Percentiles rank a stretch among this genome's conserved stretches.
Conservation (phyloP, 2,888 invertebrate genomes). For the Itoplectis maculator region DNA sequence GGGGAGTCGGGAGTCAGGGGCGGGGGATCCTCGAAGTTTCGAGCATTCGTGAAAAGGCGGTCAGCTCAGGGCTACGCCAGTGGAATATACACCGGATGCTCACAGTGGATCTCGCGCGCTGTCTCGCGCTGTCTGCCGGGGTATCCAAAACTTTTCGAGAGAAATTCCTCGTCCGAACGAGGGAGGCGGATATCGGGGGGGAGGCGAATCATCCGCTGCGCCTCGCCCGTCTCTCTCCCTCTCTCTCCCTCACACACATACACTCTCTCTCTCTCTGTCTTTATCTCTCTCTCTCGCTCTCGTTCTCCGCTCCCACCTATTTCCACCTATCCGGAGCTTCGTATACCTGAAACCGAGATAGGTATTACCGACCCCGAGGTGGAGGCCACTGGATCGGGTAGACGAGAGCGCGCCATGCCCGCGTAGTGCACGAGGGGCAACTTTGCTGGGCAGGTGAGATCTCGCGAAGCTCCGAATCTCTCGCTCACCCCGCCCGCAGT, state of each 20-base stretch:
- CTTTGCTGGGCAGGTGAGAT: constrained; percentile 39
- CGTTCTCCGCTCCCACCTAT: no score
- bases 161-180: constrained; percentile 60
- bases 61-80: constrained; percentile 13
- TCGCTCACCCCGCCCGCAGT: neutral
- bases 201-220: constrained; percentile 50
- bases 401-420: neutral
- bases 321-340: constrained; percentile 40
- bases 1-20: no score
- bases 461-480: constrained; percentile 18
- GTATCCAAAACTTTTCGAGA: constrained; percentile 64
- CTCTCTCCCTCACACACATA: constrained; percentile 27
- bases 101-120: constrained; percentile 38
- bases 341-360: constrained; percentile 50
- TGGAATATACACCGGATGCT: constrained; percentile 19
- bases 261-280: constrained; percentile 30
- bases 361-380: neutral
- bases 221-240: constrained; percentile 23
- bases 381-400: neutral
- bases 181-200: constrained; percentile 52
- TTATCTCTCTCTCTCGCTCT: constrained; percentile 29
- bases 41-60: constrained; percentile 54
- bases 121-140: constrained; percentile 49
- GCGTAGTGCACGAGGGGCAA: constrained; percentile 7
- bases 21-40: constrained; percentile 21